A percentile compares a stretch with the other conserved stretches of the same genome.
Evolutionary conservation across 2,888 invertebrate species (phyloP).

Genomic region (Trypoxylon attenuatum): DNA sequence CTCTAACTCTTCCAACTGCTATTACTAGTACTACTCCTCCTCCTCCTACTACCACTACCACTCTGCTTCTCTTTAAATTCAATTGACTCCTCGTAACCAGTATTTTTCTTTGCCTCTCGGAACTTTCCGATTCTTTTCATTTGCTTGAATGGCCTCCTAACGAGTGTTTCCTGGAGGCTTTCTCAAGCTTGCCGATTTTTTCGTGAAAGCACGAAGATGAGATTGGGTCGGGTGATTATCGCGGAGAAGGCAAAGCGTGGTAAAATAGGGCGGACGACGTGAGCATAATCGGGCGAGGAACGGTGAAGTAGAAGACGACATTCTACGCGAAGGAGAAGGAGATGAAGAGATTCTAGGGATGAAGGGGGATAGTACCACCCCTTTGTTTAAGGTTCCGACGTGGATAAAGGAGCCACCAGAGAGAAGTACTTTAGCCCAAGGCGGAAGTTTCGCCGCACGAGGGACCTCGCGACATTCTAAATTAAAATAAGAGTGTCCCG

Average conservation of each 20-base stretch:
- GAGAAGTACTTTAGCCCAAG: background rate
- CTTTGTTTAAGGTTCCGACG: slow-evolving; percentile 5
- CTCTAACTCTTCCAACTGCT: slow-evolving; percentile 5
- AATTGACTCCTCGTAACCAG: too few relatives aligned
- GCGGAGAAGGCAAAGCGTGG: background rate
- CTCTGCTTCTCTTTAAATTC: background rate
- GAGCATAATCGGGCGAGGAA: background rate
- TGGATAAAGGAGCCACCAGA: background rate
- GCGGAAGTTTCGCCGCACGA: background rate
- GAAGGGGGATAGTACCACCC: background rate
- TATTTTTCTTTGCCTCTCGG: too few relatives aligned
- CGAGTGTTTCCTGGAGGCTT: background rate
- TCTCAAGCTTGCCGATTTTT: background rate
- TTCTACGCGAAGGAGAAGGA: background rate
- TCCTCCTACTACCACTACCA: background rate
- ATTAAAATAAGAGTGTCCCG: background rate
- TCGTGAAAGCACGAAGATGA: background rate
- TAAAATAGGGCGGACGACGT: background rate
- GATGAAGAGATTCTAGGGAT: background rate
- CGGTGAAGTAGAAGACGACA: background rate
- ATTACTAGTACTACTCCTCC: background rate
- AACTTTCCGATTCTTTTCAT: too few relatives aligned
- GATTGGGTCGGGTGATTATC: background rate
- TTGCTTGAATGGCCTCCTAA: too few relatives aligned
- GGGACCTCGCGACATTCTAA: background rate